Percentiles rank a stretch among this genome's conserved stretches.
Evolutionary conservation across 2,888 invertebrate species (phyloP).

Genomic region (Metellina segmentata): DNA sequence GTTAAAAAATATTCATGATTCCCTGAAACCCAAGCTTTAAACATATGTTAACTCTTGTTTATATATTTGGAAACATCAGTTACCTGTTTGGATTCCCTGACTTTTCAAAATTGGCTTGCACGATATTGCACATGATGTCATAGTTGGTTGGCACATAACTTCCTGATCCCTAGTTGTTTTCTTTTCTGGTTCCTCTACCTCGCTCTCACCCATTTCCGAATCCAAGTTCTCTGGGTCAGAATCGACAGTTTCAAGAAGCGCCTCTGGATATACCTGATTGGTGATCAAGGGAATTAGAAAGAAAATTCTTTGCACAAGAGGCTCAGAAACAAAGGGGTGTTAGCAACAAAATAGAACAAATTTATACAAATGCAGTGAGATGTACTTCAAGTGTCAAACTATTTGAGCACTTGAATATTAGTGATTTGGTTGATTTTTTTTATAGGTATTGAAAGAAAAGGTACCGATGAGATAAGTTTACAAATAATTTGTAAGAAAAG

Average conservation of each 20-base stretch:
- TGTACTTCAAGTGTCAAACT: no score
- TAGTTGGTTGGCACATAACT: constrained; percentile 72
- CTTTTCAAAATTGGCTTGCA: constrained; percentile 74
- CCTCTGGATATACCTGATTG: constrained; percentile 65
- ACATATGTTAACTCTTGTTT: background rate
- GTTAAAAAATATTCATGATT: no score
- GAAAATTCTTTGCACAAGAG: no score
- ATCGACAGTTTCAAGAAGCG: constrained; percentile 63
- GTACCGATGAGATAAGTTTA: no score
- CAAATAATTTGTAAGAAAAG: no score
- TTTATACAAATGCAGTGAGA: no score
- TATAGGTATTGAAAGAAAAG: no score
- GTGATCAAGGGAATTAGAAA: background rate
- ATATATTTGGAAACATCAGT: background rate
- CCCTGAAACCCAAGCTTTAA: no score
- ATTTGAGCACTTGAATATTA: no score
- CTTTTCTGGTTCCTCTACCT: constrained; percentile 18
- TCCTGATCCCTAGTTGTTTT: constrained; percentile 61
- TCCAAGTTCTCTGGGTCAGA: constrained; percentile 65
- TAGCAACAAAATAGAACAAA: no score
- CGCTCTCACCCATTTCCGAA: constrained; percentile 19
- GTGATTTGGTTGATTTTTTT: no score
- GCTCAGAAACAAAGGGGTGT: no score
- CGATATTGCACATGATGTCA: constrained; percentile 69
- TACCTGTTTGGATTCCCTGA: constrained; percentile 73